These are phyloP conservation scores for Pocota personata DNA, from an alignment of 2,888 invertebrate species.

Conservation along the genomic window DNA sequence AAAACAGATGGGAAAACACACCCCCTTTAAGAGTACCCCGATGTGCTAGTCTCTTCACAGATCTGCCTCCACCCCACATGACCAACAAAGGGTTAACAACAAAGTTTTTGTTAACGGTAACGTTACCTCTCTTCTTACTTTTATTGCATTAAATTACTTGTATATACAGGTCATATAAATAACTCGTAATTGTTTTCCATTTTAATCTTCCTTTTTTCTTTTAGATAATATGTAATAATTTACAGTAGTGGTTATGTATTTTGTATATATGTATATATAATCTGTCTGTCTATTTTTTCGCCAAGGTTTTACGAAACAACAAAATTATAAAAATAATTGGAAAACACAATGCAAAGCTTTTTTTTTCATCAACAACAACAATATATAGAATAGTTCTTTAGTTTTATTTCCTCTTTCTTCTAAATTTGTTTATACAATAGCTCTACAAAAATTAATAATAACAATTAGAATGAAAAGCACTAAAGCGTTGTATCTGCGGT, in stretches of 20 bases:
- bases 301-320: conserved; percentile 18
- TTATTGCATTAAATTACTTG: conserved; percentile 56
- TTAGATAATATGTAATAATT: conserved; percentile 40
- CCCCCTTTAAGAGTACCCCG: no score
- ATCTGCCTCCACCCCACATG: no score
- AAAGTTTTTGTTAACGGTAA: conserved; percentile 9
- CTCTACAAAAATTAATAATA: conserved; percentile 60
- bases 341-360: conserved; percentile 27
- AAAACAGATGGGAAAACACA: no score
- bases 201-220: conserved; percentile 21
- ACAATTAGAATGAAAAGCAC: conserved; percentile 53
- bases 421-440: conserved; percentile 55
- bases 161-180: conserved; percentile 58
- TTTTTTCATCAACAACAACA: conserved; percentile 40
- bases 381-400: conserved; percentile 35
- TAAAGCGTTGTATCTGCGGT: conserved; percentile 59
- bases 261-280: neutral
- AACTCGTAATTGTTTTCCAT: conserved; percentile 5
- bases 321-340: neutral
- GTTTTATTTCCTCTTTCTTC: conserved; percentile 32
- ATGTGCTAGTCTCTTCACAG: no score
- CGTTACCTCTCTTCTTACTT: conserved; percentile 19
- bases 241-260: conserved; percentile 18
- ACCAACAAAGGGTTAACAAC: no score
- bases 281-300: neutral